A percentile compares a stretch with the other conserved stretches of the same genome.
phyloP scores from a whole-genome alignment of 2,113 vertebrate species.

The Acrocephalus kingi region DNA sequence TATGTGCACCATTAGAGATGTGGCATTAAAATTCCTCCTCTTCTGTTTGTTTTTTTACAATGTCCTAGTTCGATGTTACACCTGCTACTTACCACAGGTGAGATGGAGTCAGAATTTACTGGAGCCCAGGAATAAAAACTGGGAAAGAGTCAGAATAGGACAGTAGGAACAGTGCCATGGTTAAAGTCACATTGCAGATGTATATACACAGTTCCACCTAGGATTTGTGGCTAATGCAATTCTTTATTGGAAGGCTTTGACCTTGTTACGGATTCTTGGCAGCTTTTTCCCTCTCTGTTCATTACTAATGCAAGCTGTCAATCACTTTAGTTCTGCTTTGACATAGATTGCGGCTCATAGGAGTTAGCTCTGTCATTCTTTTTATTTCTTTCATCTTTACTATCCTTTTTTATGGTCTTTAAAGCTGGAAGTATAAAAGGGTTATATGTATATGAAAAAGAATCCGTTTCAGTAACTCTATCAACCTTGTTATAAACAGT shows the following conservation, averaged over 20 bases:
- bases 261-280: constrained; percentile 55
- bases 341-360: constrained; percentile 36
- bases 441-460: constrained; percentile 45
- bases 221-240: constrained; percentile 49
- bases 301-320: constrained; percentile 65
- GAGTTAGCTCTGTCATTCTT: constrained; percentile 51
- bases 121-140: neutral
- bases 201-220: constrained; percentile 28
- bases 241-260: constrained; percentile 61
- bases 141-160: neutral
- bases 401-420: constrained; percentile 48
- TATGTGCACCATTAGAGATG: neutral
- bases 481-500: constrained; percentile 57
- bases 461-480: constrained; percentile 28
- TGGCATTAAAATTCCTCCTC: constrained; percentile 4
- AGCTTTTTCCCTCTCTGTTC: constrained; percentile 37
- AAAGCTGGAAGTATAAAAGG: constrained; percentile 57
- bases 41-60: neutral
- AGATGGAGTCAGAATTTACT: neutral
- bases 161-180: neutral
- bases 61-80: neutral
- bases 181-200: constrained; percentile 12
- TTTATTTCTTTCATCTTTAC: constrained; percentile 60
- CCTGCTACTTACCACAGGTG: neutral
- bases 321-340: constrained; percentile 59